A percentile compares a stretch with the other conserved stretches of the same genome.
Evolutionary conservation across 2,797 vertebrate species (phyloP).

Genomic region (Vultur gryphus): DNA sequence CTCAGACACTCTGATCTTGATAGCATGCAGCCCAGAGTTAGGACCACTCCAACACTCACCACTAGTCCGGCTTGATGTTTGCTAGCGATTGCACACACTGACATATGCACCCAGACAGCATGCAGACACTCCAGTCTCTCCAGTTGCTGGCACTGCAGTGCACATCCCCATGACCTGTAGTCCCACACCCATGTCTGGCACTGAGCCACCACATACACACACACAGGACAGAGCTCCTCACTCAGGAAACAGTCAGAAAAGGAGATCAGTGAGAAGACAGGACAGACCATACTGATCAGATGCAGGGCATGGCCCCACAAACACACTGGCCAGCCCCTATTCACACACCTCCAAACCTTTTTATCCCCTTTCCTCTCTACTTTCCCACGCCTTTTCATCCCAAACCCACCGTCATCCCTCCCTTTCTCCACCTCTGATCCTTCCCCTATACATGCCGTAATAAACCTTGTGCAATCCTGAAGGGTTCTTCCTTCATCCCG

Average conservation of each 20-base stretch:
- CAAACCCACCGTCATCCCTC: not conserved
- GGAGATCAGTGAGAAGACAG: not conserved
- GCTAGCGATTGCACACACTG: not conserved
- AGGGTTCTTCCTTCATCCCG: not conserved
- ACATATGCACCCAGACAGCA: rapidly evolving
- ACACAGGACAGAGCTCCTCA: not conserved
- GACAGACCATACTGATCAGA: not conserved
- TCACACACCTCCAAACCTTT: not conserved
- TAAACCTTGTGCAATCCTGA: not conserved
- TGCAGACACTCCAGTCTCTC: not conserved
- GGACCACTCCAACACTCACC: not conserved
- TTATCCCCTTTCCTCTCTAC: not conserved
- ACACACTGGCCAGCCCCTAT: too few species aligned
- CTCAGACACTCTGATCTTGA: not conserved
- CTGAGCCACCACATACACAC: too few species aligned
- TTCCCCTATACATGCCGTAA: too few species aligned
- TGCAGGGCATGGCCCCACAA: not conserved
- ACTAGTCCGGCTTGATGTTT: not conserved
- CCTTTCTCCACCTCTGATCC: not conserved
- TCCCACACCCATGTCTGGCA: not conserved
- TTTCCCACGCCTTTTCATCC: not conserved
- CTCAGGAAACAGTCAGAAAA: not conserved
- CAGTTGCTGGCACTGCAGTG: not conserved
- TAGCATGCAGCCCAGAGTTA: not conserved
- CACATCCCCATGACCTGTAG: not conserved